Evolutionary conservation across 2,888 invertebrate genomes (phyloP).

Genomic region (Dryocosmus kuriphilus): DNA sequence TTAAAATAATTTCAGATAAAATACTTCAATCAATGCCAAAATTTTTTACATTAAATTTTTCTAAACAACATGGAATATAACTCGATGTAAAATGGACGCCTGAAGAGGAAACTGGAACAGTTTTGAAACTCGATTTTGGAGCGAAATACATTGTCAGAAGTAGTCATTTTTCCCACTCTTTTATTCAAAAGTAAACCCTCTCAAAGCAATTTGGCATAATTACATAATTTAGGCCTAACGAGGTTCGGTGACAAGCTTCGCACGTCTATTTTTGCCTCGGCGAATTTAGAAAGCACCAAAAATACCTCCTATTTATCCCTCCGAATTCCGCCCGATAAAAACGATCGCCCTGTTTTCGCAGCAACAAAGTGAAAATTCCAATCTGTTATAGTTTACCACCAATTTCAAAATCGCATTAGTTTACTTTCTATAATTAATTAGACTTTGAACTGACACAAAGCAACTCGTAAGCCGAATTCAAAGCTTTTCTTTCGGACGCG

Average conservation of each 20-base stretch:
- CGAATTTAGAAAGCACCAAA: conserved; percentile 14
- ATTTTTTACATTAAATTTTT: too few species aligned
- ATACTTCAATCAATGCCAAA: too few species aligned
- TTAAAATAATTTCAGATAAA: too few species aligned
- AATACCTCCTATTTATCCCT: neutral
- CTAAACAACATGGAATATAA: too few species aligned
- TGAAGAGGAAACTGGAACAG: too few species aligned
- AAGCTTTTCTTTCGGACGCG: conserved; percentile 55
- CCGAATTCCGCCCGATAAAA: conserved; percentile 13
- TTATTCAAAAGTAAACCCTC: too few species aligned
- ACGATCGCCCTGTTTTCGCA: neutral
- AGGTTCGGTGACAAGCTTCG: conserved; percentile 26
- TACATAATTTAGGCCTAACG: conserved; percentile 26
- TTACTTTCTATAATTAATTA: neutral
- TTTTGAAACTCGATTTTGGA: too few species aligned
- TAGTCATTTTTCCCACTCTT: too few species aligned
- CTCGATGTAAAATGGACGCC: too few species aligned
- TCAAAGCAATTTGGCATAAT: conserved; percentile 15
- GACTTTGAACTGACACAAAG: neutral
- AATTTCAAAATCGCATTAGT: neutral
- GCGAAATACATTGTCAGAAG: too few species aligned
- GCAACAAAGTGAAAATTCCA: neutral
- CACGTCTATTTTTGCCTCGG: conserved; percentile 17
- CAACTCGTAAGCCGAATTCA: conserved; percentile 40
- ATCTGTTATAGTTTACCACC: neutral